Percentiles rank a stretch among this genome's conserved stretches.
phyloP scores from a whole-genome alignment of 2,888 invertebrate species.

The Theretra japonica region DNA sequence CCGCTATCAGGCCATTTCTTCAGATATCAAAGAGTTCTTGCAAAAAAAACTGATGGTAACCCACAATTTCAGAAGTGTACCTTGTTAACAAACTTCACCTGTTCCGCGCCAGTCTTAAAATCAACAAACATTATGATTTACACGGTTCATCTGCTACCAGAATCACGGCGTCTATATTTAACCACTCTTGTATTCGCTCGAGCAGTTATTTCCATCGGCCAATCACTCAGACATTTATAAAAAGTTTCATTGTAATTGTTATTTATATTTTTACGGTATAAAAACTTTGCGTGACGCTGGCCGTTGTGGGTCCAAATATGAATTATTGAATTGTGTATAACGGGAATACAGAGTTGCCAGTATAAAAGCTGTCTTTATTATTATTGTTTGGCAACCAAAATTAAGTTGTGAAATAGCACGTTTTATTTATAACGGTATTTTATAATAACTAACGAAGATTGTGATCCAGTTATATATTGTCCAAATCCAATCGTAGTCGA shows the following conservation, averaged over 20 bases:
- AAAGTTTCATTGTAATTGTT: constrained; percentile 20
- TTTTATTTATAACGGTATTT: background rate
- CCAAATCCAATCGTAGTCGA: background rate
- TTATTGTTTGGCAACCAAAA: background rate
- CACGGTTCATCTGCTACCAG: constrained; percentile 20
- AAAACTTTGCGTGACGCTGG: background rate
- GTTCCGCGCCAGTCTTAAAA: constrained; percentile 10
- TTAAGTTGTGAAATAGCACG: no score
- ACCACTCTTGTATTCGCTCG: background rate
- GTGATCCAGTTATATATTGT: background rate
- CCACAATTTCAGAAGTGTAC: background rate
- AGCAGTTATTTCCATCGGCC: constrained; percentile 21
- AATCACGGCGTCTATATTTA: constrained; percentile 18
- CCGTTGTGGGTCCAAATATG: background rate
- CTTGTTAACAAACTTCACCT: background rate
- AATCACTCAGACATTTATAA: constrained; percentile 16
- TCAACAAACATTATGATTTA: constrained; percentile 28
- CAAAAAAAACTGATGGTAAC: background rate
- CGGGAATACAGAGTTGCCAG: background rate
- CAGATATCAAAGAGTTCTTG: background rate
- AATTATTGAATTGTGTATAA: constrained; percentile 1
- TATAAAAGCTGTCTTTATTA: background rate
- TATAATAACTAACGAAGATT: background rate
- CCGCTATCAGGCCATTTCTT: background rate
- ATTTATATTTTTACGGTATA: constrained; percentile 9